A percentile compares a stretch with the other conserved stretches of the same genome.
Evolutionary conservation across 2,797 vertebrate genomes (phyloP).

Genomic region (Myotis planiceps): DNA sequence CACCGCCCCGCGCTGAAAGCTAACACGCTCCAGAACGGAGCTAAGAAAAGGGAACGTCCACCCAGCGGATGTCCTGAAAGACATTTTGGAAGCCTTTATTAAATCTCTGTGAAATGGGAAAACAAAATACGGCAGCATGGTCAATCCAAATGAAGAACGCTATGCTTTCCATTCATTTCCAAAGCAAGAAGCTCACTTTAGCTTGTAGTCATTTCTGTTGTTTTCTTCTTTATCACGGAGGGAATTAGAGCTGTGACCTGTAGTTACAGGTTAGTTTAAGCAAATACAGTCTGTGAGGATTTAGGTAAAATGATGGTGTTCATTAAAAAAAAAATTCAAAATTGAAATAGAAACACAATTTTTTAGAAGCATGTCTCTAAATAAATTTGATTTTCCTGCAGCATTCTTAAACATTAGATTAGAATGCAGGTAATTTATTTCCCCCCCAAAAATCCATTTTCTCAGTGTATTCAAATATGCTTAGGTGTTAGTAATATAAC

Average conservation of each 20-base stretch:
- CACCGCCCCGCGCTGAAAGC: background rate
- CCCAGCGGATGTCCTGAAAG: background rate
- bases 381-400: background rate
- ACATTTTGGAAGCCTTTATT: background rate
- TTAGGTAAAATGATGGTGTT: background rate
- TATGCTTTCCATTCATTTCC: background rate
- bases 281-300: conserved; percentile 1
- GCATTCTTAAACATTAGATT: conserved; percentile 3
- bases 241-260: background rate
- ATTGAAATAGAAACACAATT: background rate
- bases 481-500: background rate
- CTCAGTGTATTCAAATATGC: background rate
- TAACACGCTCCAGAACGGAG: background rate
- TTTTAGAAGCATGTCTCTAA: conserved; percentile 35
- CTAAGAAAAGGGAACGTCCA: background rate
- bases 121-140: background rate
- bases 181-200: background rate
- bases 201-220: background rate
- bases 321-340: background rate
- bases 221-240: background rate
- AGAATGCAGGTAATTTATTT: background rate
- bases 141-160: background rate
- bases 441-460: conserved; percentile 5
- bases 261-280: background rate
- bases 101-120: background rate